Conservation (phyloP, 2,888 invertebrate genomes). For the Blera fallax region DNA sequence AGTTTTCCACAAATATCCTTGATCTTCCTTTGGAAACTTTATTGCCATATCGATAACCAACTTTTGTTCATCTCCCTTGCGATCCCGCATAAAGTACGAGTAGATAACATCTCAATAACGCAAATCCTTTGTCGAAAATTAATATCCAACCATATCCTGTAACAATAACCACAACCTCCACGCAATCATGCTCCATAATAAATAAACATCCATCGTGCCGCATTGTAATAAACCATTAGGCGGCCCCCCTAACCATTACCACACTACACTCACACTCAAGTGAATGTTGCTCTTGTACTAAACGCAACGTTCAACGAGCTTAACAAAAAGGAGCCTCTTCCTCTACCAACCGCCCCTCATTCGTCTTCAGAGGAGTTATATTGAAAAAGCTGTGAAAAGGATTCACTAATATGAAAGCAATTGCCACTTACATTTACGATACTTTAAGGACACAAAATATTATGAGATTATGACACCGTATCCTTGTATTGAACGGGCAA, state of each 20-base stretch:
- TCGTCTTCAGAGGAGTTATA: not conserved
- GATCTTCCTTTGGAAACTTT: not conserved
- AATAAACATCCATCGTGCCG: conserved; percentile 37
- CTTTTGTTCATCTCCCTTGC: not conserved
- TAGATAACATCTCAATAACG: conserved; percentile 9
- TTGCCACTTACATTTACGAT: conserved; percentile 67
- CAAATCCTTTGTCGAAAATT: conserved; percentile 45
- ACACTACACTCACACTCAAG: not conserved
- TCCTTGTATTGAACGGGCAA: conserved; percentile 19
- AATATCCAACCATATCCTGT: conserved; percentile 36
- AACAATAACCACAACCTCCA: not conserved
- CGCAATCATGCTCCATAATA: conserved; percentile 24
- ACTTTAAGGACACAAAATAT: conserved; percentile 62
- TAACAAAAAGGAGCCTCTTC: not conserved
- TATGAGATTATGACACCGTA: conserved; percentile 62
- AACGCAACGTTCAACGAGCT: not conserved
- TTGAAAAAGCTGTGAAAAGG: conserved; percentile 60
- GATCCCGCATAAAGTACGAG: not conserved
- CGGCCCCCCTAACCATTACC: conserved; percentile 3
- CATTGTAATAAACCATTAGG: conserved; percentile 54
- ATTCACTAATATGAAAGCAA: conserved; percentile 61
- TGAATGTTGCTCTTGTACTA: not conserved
- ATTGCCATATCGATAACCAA: not conserved
- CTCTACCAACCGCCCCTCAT: not conserved
- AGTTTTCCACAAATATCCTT: not conserved